These are phyloP conservation scores for Chitala chitala DNA, from an alignment of 2,113 vertebrate species.

Conservation along the genomic window DNA sequence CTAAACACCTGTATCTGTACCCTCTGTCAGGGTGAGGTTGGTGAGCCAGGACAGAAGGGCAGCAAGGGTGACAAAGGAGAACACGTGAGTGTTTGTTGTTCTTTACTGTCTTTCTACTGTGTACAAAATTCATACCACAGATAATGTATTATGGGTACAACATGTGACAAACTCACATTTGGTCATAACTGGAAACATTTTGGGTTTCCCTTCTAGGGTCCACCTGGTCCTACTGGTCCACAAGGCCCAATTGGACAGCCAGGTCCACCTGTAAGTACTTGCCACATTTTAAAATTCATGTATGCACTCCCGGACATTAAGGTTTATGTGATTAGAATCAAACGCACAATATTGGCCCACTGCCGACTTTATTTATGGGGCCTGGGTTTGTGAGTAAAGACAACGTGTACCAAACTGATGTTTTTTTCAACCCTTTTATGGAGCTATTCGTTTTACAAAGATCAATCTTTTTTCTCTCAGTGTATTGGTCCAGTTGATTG, in stretches of 20 bases:
- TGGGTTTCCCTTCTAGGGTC: constrained; percentile 52
- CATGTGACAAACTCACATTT: neutral
- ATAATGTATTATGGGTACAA: neutral
- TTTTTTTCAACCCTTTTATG: too few relatives aligned
- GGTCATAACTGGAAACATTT: neutral
- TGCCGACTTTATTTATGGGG: too few relatives aligned
- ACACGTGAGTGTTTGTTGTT: constrained; percentile 56
- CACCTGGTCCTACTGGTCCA: constrained; percentile 72
- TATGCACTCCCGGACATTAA: neutral
- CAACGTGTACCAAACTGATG: too few relatives aligned
- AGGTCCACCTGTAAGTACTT: constrained; percentile 54
- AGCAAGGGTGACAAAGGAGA: constrained; percentile 76
- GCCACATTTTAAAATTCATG: neutral
- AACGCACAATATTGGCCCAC: too few relatives aligned
- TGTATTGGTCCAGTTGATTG: too few relatives aligned
- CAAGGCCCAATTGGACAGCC: constrained; percentile 71
- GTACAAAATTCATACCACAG: too few relatives aligned
- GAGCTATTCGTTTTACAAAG: too few relatives aligned
- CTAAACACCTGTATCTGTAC: neutral
- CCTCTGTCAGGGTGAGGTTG: constrained; percentile 65
- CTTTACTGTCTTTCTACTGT: neutral
- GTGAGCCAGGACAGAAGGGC: constrained; percentile 75
- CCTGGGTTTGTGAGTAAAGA: too few relatives aligned
- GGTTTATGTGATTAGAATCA: neutral
- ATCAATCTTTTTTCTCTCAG: too few relatives aligned